Conservation (phyloP, 2,888 invertebrate genomes). For the Perithous albicinctus region DNA sequence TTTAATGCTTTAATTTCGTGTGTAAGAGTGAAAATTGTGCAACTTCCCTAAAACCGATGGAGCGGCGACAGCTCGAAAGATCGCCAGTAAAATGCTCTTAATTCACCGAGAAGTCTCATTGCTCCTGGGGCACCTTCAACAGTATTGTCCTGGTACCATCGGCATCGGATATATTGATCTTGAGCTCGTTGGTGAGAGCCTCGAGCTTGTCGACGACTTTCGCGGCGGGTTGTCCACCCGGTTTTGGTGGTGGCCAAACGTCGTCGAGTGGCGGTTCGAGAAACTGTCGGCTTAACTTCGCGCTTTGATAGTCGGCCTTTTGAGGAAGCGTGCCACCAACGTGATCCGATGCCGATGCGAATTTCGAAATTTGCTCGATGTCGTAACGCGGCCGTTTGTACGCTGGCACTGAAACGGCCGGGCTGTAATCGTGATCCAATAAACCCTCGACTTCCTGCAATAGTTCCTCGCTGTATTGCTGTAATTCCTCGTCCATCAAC, state of each 20-base stretch:
- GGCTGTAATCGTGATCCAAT: constrained; percentile 82
- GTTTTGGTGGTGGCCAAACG: constrained; percentile 87
- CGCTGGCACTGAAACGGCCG: constrained; percentile 76
- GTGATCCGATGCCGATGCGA: constrained; percentile 70
- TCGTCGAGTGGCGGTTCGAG: constrained; percentile 87
- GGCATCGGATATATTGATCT: constrained; percentile 81
- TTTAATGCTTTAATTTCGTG: too few relatives aligned
- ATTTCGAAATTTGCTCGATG: constrained; percentile 73
- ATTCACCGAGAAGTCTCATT: constrained; percentile 65
- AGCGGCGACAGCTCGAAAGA: constrained; percentile 38
- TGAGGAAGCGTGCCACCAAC: constrained; percentile 74
- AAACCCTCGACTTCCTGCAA: constrained; percentile 82
- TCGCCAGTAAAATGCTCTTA: constrained; percentile 20
- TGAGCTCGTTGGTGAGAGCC: constrained; percentile 80
- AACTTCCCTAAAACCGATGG: constrained; percentile 7
- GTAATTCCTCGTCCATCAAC: constrained; percentile 80
- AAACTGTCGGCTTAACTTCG: constrained; percentile 81
- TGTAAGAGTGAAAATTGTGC: constrained; percentile 26
- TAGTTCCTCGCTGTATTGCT: constrained; percentile 81
- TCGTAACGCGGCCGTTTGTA: constrained; percentile 80
- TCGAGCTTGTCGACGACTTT: constrained; percentile 79
- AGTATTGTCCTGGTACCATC: constrained; percentile 82
- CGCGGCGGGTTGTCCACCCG: constrained; percentile 71
- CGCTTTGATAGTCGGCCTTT: constrained; percentile 66
- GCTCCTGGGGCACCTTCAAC: constrained; percentile 81